Percentiles rank a stretch among this genome's conserved stretches.
phyloP scores from a whole-genome alignment of 2,797 vertebrate species.

The Gambusia yucatana region DNA sequence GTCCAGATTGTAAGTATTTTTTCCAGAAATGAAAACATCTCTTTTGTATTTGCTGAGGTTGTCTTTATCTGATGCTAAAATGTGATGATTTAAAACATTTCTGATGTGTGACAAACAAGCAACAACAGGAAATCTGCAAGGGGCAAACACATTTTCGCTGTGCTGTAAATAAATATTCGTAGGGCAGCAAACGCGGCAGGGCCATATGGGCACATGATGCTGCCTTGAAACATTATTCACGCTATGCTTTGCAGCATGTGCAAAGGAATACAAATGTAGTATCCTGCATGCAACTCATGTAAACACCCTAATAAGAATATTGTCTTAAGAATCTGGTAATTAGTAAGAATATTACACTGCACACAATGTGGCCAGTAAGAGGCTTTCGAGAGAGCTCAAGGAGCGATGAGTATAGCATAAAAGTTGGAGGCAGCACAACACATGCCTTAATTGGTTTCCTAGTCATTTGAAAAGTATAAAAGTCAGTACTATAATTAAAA shows the following conservation, averaged over 20 bases:
- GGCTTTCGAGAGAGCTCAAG: slow-evolving; percentile 19
- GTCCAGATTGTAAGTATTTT: background rate
- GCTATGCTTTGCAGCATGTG: background rate
- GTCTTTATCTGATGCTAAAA: background rate
- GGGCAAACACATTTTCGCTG: background rate
- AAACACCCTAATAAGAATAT: slow-evolving; percentile 12
- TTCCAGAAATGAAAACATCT: background rate
- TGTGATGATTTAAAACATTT: background rate
- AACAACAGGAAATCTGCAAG: background rate
- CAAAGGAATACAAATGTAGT: background rate
- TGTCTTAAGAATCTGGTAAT: background rate
- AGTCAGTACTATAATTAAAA: slow-evolving; percentile 58
- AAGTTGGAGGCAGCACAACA: slow-evolving; percentile 13
- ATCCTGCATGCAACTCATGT: slow-evolving; percentile 1
- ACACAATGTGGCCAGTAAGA: slow-evolving; percentile 31
- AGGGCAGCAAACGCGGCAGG: background rate
- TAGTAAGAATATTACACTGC: background rate
- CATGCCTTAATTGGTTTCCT: slow-evolving; percentile 55
- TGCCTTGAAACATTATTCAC: slow-evolving; percentile 1
- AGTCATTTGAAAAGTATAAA: slow-evolving; percentile 29
- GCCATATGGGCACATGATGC: background rate
- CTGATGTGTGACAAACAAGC: background rate
- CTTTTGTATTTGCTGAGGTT: background rate
- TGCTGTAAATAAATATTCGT: background rate
- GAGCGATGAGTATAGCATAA: slow-evolving; percentile 10